Evolutionary conservation across 2,888 invertebrate genomes (phyloP), one percentile per base, ranked within the genome.

Genomic region (Mongoloraphidia duomilia): DNA sequence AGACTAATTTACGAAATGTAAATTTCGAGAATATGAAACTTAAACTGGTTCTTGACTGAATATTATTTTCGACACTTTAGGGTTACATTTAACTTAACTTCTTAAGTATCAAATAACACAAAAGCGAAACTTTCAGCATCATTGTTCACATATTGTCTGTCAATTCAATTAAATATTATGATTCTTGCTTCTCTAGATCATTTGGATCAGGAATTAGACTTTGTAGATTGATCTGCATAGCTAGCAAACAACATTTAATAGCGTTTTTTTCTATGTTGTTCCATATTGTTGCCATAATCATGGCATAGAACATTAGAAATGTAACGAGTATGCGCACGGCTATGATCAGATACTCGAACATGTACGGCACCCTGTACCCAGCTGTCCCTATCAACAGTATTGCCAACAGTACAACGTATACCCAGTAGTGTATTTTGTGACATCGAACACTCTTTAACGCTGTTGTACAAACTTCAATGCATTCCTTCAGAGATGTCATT

Each of bases 271-370:
- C 91, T 54, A 88, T 84, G 55, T 74, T 75, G 63, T 87, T 84
- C 89, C 90, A 90, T 53, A 91, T 62, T 0, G 84, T 76, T 35
- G 81, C 85, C 89, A 88, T 88, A 55, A 86, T 73, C 13, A 85
- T 54, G 53, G 75, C 76, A 61, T 85, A 89, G 46, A 82, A 73
- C 56, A 81, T 72, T 17, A 82, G 58, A 10, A 75, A 77, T 17
- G 80, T 81, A 44, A 84, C 63, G 8, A 82, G 56, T 43, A 84
- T 68, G 61, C 80, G 78, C 0, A 76, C 59, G 49, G 83, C 59
- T 57, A 80, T 75, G 46, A 79, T 58, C 61, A 67, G 61, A 60
- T 72, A 62, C 46, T 71, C 65, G 60, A 71, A 58, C 63, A 68
- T 58, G 46, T 56, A 58, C 2, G 63, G 63, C 8, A 61, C 34